phyloP scores from a whole-genome alignment of 1,140 invertebrate genomes.

The Lasioglossum baleicum region DNA sequence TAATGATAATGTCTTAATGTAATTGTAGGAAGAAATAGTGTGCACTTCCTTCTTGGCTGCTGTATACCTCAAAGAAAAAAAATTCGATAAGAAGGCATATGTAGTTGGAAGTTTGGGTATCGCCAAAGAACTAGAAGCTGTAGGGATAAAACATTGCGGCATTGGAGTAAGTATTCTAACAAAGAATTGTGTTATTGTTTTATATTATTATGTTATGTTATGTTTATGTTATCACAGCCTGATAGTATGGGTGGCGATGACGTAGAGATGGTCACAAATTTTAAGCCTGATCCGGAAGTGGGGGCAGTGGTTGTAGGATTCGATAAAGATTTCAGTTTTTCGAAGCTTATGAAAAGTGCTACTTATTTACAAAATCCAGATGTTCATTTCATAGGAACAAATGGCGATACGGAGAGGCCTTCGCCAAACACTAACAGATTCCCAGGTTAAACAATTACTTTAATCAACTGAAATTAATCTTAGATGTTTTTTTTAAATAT shows the following conservation, averaged over 20 bases:
- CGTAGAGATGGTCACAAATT: slow-evolving; percentile 75
- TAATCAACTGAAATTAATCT: neutral
- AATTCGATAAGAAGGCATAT: slow-evolving; percentile 91
- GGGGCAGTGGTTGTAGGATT: slow-evolving; percentile 96
- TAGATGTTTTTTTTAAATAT: no score
- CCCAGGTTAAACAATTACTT: slow-evolving; percentile 58
- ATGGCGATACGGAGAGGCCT: slow-evolving; percentile 77
- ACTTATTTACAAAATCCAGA: slow-evolving; percentile 89
- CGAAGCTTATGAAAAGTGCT: slow-evolving; percentile 93
- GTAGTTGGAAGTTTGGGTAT: slow-evolving; percentile 90
- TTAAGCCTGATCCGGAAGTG: slow-evolving; percentile 87
- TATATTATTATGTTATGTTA: neutral
- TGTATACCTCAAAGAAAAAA: slow-evolving; percentile 86
- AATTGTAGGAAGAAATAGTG: slow-evolving; percentile 87
- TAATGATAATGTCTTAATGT: slow-evolving; percentile 13
- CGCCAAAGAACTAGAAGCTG: slow-evolving; percentile 87
- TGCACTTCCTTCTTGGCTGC: slow-evolving; percentile 92
- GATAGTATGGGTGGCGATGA: slow-evolving; percentile 78
- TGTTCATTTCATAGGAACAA: slow-evolving; percentile 93
- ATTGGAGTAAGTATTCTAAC: slow-evolving; percentile 84
- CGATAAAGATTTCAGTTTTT: slow-evolving; percentile 93
- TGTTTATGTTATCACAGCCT: slow-evolving; percentile 75
- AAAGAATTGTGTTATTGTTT: slow-evolving; percentile 24
- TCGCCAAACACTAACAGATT: slow-evolving; percentile 68
- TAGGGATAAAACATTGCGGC: slow-evolving; percentile 87